phyloP scores from a whole-genome alignment of 2,888 invertebrate species.

The Phlogophora meticulosa region DNA sequence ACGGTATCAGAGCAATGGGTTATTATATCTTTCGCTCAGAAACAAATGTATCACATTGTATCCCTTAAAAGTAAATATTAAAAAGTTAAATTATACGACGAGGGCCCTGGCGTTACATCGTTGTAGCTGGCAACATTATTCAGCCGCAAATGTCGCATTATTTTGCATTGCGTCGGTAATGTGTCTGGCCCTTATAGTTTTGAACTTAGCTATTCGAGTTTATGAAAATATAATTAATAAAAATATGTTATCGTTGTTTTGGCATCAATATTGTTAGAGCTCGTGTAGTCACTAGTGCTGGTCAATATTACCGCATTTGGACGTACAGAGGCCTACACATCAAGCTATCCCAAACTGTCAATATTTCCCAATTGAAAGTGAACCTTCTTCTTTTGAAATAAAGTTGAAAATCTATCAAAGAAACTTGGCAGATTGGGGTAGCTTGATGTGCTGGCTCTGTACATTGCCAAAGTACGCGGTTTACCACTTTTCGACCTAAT shows the following conservation, averaged over 20 bases:
- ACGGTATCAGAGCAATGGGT: slow-evolving; percentile 62
- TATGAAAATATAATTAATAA: not conserved
- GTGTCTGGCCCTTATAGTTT: not conserved
- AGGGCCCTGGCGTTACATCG: not conserved
- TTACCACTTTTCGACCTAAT: no score
- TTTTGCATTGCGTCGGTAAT: not conserved
- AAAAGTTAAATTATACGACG: slow-evolving; percentile 7
- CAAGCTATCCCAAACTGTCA: no score
- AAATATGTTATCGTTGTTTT: no score
- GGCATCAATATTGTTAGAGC: slow-evolving; percentile 8
- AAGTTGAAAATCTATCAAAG: no score
- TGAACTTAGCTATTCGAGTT: not conserved
- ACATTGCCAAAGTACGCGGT: no score
- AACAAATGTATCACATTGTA: slow-evolving; percentile 75
- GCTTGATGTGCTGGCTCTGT: no score
- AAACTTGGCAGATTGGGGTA: no score
- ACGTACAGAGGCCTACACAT: no score
- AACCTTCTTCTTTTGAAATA: no score
- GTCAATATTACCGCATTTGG: not conserved
- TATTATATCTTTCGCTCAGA: slow-evolving; percentile 60
- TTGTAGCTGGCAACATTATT: not conserved
- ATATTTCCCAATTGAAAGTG: no score
- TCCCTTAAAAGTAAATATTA: slow-evolving; percentile 69
- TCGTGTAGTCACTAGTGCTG: not conserved
- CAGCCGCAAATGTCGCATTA: not conserved